phyloP scores from a whole-genome alignment of 1,140 invertebrate genomes.

The Epicauta chinensis region DNA sequence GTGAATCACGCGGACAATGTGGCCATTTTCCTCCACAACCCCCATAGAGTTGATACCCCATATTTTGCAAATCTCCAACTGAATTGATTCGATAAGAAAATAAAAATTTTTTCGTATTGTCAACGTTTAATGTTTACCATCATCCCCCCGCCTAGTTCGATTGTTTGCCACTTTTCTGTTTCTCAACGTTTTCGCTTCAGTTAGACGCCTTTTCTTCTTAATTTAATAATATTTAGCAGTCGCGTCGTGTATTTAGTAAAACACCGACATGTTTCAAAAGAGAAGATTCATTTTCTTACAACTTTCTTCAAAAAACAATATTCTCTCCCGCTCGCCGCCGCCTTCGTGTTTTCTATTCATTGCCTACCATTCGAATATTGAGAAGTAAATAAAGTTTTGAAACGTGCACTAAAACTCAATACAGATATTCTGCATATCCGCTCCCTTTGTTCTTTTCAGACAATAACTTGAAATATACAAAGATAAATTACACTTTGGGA shows the following conservation, averaged over 20 bases:
- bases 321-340: conserved; percentile 4
- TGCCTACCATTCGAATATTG: conserved; percentile 19
- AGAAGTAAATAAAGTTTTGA: conserved; percentile 22
- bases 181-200: conserved; percentile 28
- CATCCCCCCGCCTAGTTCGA: conserved; percentile 10
- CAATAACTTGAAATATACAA: conserved; percentile 12
- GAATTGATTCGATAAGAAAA: no score
- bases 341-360: neutral
- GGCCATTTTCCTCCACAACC: conserved; percentile 20
- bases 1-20: conserved; percentile 28
- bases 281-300: conserved; percentile 20
- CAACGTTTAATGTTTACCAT: no score
- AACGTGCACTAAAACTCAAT: conserved; percentile 20
- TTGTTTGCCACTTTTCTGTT: conserved; percentile 10
- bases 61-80: no score
- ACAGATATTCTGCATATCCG: conserved; percentile 9
- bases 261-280: conserved; percentile 29
- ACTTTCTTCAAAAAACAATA: conserved; percentile 31
- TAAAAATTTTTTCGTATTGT: no score
- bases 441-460: conserved; percentile 25
- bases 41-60: no score
- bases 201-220: conserved; percentile 34
- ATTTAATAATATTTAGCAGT: conserved; percentile 37
- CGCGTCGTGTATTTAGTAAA: conserved; percentile 28
- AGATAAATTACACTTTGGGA: no score